Evolutionary conservation across 2,888 invertebrate species (phyloP), one percentile per base, ranked within the genome.

Genomic region (Amiota mariae): DNA sequence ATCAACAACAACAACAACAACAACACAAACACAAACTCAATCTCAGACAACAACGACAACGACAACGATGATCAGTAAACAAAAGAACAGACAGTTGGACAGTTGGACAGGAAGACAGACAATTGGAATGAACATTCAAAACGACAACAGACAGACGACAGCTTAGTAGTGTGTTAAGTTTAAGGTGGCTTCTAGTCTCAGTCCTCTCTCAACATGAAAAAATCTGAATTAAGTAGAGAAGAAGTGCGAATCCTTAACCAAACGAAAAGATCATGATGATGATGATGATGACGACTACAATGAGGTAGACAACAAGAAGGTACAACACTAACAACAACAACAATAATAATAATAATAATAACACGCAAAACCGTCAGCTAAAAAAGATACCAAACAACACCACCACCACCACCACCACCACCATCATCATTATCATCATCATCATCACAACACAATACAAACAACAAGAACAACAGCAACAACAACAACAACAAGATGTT

Each of bases 291-390:
- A 63, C n/a, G 48, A 67, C 59, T 20, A 59, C 18, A 59, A 59
- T 20, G 20, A 18, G 10, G 3, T 10, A 15, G 8, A 59, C 11
- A n/a, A 59, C 8, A 36, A 36, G 36, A 36, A 36, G 36, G 36
- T 36, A 57, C 76, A 49, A 8, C 64, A 49, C 18, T 10, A 49
- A 18, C 57, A 59, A 56, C 67, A 70, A 64, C 63, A 51, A 56
- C 71, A 72, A 48, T 18, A 71, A 67, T 49, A 63, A 70, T 75
- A 76, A 63, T 47, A 46, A 51, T 76, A 76, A 82, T 77, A 79
- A 71, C 54, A 70, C 36, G 36, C 46, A 64, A 12, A 24, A 63
- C 51, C 63, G 57, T 48, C 57, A 56, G 57, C 70, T 66, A 57
- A 13, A 68, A 56, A 56, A 63, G 70, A 48, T 24, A 71, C 57